Conservation (phyloP, 2,888 invertebrate genomes). For the Ectobius pallidus region DNA sequence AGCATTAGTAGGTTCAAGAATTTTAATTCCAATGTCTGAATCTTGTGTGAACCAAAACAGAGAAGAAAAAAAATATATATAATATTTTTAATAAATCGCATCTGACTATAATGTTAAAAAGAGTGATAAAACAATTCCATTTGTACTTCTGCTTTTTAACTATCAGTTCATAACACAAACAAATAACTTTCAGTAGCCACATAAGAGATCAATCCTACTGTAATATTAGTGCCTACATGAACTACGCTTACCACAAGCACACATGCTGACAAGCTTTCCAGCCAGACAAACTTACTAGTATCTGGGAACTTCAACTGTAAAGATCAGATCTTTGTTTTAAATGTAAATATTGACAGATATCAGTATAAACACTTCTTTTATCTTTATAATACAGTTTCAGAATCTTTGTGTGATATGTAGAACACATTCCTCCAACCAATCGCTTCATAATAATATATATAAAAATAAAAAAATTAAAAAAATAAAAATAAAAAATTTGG, state of each 20-base stretch:
- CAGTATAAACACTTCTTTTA: too few species aligned
- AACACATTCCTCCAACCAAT: too few species aligned
- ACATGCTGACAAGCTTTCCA: not conserved
- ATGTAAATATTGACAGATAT: too few species aligned
- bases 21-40: not conserved
- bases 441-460: too few species aligned
- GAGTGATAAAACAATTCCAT: not conserved
- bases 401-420: too few species aligned
- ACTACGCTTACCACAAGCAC: not conserved
- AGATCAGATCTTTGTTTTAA: not conserved
- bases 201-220: constrained; percentile 12
- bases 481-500: too few species aligned
- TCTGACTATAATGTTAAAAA: not conserved
- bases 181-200: constrained; percentile 13
- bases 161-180: constrained; percentile 7
- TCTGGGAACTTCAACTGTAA: not conserved
- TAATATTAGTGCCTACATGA: not conserved
- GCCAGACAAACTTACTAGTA: not conserved
- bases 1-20: not conserved
- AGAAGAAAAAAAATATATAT: not conserved
- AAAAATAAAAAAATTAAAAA: too few species aligned
- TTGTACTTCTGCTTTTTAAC: not conserved
- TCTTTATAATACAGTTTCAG: not conserved
- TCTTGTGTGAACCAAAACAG: not conserved
- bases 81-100: not conserved